Evolutionary conservation across 2,888 invertebrate species (phyloP), one percentile per base, ranked within the genome.

Genomic region (Mellilla xanthometata): DNA sequence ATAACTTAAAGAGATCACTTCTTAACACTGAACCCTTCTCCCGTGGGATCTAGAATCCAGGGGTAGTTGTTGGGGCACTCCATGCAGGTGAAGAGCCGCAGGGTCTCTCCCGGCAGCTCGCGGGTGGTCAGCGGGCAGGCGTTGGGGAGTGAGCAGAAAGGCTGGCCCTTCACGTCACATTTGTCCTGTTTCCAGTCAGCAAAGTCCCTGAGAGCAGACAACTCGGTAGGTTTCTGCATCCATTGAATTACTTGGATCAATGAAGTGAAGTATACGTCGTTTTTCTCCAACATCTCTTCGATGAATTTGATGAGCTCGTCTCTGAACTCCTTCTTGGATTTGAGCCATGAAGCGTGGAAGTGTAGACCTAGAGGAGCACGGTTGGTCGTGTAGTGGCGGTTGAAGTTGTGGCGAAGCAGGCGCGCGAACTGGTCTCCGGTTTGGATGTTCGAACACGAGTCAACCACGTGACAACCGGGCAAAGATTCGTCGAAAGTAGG

Each of bases 31-130:
- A 96, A 96, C 68, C 97, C 97, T 88, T 97, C 97, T 69, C 97
- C 97, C 71, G 97, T 97, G 55, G 97, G 97, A 88, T 97, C 97
- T 68, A 97, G 91, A 71, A 97, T 94, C 97, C 97, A 97, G 42
- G 97, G 97, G 76, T 97, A 97, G 86, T 97, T 96, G 78, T 97
- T 96, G 50, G 97, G 97, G 81, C 97, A 97, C 81, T 97, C 97
- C 95, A 97, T 96, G 84, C 97, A 97, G 42, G 97, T 97, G 91
- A 97, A 97, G 47, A 97, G 92, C 77, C 97, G 94, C 33, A 97
- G 92, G 33, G 96, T 97, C 85, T 97, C 97, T 52, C 97, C 97
- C 22, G 97, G 97, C 58, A 97, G 87, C 84, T 97, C 97, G 68
- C 97, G 91, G 49, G 97, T 97, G 31, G 94, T 96, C 62, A 97